A percentile compares a stretch with the other conserved stretches of the same genome.
Conservation (phyloP, 2,888 invertebrate species). For the Cephus rjabovi region DNA sequence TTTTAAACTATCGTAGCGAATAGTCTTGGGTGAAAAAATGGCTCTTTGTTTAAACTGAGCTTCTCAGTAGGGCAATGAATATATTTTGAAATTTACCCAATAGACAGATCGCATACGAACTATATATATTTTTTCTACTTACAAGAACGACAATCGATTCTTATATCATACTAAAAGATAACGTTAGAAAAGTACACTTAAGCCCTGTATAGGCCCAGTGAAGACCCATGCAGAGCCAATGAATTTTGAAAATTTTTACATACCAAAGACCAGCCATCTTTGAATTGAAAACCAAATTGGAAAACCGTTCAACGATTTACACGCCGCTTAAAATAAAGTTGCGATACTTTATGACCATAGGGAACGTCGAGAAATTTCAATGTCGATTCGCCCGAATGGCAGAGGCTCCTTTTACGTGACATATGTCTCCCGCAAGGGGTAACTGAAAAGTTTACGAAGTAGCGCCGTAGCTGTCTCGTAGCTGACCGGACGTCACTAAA, state of each 20-base stretch:
- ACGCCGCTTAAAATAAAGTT: not conserved
- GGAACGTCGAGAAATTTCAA: not conserved
- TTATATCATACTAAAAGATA: no score
- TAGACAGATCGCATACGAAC: no score
- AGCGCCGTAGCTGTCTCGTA: not conserved
- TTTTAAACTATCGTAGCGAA: conserved; percentile 37
- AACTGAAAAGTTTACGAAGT: not conserved
- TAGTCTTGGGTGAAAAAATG: conserved; percentile 16
- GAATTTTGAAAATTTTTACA: not conserved
- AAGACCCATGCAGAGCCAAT: not conserved
- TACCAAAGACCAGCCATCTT: not conserved
- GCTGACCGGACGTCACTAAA: not conserved
- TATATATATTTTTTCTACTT: no score
- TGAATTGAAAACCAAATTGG: not conserved
- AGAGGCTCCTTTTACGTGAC: not conserved
- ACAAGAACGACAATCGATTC: no score
- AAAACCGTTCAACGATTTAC: not conserved
- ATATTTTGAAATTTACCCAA: not conserved
- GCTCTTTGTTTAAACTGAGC: conserved; percentile 8
- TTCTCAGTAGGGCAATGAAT: not conserved
- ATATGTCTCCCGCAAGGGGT: not conserved
- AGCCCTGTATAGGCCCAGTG: not conserved
- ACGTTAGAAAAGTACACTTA: no score
- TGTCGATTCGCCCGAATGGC: not conserved
- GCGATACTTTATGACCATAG: not conserved